phyloP scores from a whole-genome alignment of 2,113 vertebrate genomes.

The Hystrix cristata region DNA sequence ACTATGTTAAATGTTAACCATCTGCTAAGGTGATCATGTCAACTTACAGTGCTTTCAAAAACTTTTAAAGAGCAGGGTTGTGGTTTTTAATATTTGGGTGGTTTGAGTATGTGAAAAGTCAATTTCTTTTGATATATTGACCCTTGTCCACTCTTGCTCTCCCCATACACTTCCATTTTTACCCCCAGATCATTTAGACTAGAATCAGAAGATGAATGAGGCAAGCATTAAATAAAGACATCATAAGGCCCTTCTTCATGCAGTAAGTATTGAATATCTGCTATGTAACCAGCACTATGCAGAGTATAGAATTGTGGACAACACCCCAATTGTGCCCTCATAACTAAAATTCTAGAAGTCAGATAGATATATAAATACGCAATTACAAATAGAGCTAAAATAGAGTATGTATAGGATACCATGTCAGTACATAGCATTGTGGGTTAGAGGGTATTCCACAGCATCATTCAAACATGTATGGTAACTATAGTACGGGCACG shows the following conservation, averaged over 20 bases:
- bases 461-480: background rate
- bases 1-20: background rate
- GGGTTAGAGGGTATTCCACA: background rate
- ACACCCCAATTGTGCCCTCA: background rate
- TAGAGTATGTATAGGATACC: background rate
- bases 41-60: background rate
- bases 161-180: background rate
- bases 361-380: background rate
- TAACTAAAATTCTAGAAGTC: background rate
- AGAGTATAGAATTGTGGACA: background rate
- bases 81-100: conserved; percentile 31
- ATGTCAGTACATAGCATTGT: background rate
- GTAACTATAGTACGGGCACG: background rate
- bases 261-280: background rate
- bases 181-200: background rate
- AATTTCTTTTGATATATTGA: conserved; percentile 9
- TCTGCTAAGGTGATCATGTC: conserved; percentile 25
- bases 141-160: background rate
- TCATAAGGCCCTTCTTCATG: background rate
- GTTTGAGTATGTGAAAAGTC: background rate
- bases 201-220: background rate
- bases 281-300: background rate
- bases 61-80: background rate
- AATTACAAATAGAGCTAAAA: background rate
- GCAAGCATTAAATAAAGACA: conserved; percentile 18